phyloP scores from a whole-genome alignment of 2,797 vertebrate genomes.

The Acanthornis magna region DNA sequence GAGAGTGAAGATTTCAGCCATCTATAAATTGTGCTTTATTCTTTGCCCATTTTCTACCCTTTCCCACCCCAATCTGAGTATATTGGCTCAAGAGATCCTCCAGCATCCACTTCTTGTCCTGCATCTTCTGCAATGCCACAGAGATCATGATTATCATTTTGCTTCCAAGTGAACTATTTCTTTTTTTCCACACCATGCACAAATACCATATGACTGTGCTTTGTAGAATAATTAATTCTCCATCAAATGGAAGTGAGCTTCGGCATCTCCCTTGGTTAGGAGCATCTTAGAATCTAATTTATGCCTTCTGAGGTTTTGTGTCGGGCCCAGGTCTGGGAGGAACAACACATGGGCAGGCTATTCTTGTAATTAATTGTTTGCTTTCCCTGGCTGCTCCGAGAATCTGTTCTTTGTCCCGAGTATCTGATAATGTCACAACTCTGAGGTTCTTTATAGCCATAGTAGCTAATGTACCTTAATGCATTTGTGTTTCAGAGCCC shows the following conservation, averaged over 20 bases:
- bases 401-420: constrained; percentile 45
- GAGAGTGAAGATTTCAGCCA: background rate
- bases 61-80: background rate
- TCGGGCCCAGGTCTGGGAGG: background rate
- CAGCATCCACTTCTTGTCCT: background rate
- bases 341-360: background rate
- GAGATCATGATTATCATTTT: background rate
- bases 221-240: background rate
- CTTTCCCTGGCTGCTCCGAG: constrained; percentile 21
- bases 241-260: background rate
- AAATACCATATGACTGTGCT: background rate
- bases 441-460: background rate
- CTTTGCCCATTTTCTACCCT: background rate
- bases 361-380: constrained; percentile 56
- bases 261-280: background rate
- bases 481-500: constrained; percentile 18
- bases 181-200: background rate
- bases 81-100: background rate
- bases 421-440: constrained; percentile 40
- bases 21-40: background rate
- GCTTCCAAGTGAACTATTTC: background rate
- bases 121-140: background rate
- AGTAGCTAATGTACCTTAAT: constrained; percentile 57
- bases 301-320: background rate
- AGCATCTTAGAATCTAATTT: background rate